These are phyloP conservation scores for Pectinophora gossypiella DNA, from an alignment of 1,140 invertebrate genomes.

Conservation along the genomic window DNA sequence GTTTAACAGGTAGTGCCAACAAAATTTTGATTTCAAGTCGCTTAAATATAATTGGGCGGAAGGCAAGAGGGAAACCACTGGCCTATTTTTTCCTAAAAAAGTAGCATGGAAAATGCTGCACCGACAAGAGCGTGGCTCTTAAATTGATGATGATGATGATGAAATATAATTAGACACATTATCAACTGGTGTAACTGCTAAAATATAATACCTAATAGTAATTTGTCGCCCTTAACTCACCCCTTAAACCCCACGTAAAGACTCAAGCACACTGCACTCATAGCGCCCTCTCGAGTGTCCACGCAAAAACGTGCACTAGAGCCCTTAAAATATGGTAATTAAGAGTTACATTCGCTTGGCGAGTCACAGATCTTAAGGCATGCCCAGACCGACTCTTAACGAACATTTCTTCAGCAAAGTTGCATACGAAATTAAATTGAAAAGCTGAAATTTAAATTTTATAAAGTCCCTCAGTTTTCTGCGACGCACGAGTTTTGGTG, in stretches of 20 bases:
- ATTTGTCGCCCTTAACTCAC: too few species aligned
- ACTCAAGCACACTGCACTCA: slow-evolving; percentile 46
- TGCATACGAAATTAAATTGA: slow-evolving; percentile 52
- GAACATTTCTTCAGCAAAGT: slow-evolving; percentile 50
- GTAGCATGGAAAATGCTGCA: too few species aligned
- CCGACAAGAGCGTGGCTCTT: too few species aligned
- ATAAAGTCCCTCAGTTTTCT: background rate
- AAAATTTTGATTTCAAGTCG: too few species aligned
- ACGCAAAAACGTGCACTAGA: slow-evolving; percentile 46
- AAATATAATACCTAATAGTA: too few species aligned
- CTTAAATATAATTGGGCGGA: too few species aligned
- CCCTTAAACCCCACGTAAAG: slow-evolving; percentile 18
- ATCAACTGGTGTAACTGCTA: too few species aligned
- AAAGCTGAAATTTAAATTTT: slow-evolving; percentile 44
- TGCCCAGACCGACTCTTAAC: slow-evolving; percentile 34
- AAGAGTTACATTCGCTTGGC: slow-evolving; percentile 63
- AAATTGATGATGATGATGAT: too few species aligned
- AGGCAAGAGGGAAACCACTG: too few species aligned
- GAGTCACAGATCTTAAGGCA: slow-evolving; percentile 42
- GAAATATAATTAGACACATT: too few species aligned
- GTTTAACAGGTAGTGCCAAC: too few species aligned
- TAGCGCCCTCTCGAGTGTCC: slow-evolving; percentile 29
- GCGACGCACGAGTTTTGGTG: background rate
- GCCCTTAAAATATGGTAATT: slow-evolving; percentile 60
- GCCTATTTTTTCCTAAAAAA: too few species aligned